phyloP scores from a whole-genome alignment of 2,113 vertebrate species.

The Podiceps cristatus region DNA sequence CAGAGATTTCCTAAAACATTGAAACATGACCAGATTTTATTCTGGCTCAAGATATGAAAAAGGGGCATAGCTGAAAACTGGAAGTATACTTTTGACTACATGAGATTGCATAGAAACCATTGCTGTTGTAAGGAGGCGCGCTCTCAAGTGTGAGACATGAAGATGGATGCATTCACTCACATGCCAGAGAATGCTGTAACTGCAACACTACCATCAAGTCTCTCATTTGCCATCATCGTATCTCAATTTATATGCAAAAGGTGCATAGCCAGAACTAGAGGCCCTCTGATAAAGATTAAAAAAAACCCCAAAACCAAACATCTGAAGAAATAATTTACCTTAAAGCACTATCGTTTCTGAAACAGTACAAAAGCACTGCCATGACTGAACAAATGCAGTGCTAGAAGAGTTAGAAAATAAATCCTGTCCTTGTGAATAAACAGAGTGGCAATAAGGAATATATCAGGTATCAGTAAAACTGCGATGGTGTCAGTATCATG shows the following conservation, averaged over 20 bases:
- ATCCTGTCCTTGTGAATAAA: neutral
- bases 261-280: neutral
- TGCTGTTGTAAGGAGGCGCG: neutral
- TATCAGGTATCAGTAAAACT: neutral
- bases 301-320: too few species aligned
- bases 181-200: neutral
- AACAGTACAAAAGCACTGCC: neutral
- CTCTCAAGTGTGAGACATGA: accelerated
- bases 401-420: neutral
- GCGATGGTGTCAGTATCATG: neutral
- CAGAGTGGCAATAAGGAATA: neutral
- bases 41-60: neutral
- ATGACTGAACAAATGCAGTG: accelerated
- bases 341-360: neutral
- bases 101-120: accelerated
- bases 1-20: neutral
- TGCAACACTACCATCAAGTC: neutral
- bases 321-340: neutral
- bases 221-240: accelerated
- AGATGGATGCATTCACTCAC: neutral
- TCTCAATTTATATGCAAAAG: neutral
- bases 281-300: neutral
- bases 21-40: neutral
- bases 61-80: neutral
- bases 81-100: neutral